Evolutionary conservation across 2,888 invertebrate genomes (phyloP), one percentile per base, ranked within the genome.

Genomic region (Drosophila mercatorum): DNA sequence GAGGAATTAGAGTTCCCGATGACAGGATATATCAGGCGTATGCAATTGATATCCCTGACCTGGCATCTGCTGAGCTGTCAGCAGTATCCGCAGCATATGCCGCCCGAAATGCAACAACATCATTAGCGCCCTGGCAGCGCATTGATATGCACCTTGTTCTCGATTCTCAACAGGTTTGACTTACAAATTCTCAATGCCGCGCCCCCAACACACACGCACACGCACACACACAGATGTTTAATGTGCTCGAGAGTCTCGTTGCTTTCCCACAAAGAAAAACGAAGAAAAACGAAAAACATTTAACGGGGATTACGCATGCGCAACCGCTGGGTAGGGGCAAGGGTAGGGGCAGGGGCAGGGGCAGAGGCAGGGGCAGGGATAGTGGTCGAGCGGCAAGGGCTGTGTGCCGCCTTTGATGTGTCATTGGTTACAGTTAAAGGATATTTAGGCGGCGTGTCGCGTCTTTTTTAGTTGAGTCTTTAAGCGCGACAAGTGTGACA

Each of bases 361-460:
- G n/a, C 2, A 22, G 36, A 0, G 36, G 26, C 10, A 26, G 36
- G 4, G 36, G 4, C n/a, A 38, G 41, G 2, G 31, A 12, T 1
- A 26, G 58, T 10, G 17, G 31, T 3, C 22, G 28, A 28, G 43
- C 2, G 80, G 49, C 34, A 10, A 34, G 17, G 34, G 55, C 41
- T 22, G 22, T 28, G 49, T 68, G 83, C 80, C 79, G 78, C 78
- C 86, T 91, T 90, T 90, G 91, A 90, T 78, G 89, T 90, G 80
- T 81, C 88, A 91, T 90, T 86, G 81, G 89, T 89, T 90, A 91
- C 90, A 91, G 86, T 89, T 88, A 89, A 91, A 90, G 88, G 88
- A 89, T 90, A 87, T 90, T 78, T 77, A 76, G 88, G 86, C 83
- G 75, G 85, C 78, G 69, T 75, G 78, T 75, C 68, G 72, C 66